phyloP scores from a whole-genome alignment of 2,797 vertebrate species.

The Eulemur rubriventer region DNA sequence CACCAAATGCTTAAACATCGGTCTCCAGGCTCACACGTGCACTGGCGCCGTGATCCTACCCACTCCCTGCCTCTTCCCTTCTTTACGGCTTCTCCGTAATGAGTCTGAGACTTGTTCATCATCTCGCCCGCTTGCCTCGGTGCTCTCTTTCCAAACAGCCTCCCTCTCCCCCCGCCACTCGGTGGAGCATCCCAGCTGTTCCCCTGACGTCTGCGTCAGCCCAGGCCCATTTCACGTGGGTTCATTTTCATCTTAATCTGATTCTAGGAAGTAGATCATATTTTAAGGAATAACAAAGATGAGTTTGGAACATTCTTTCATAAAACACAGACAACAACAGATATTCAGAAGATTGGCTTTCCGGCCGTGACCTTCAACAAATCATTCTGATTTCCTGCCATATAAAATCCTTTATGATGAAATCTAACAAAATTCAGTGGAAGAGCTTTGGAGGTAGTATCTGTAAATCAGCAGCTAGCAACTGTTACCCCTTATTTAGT shows the following conservation, averaged over 20 bases:
- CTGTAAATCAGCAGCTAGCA: neutral
- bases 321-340: conserved; percentile 56
- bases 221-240: conserved; percentile 37
- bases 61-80: neutral
- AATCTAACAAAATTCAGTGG: neutral
- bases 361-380: conserved; percentile 64
- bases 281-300: conserved; percentile 62
- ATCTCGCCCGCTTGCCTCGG: neutral
- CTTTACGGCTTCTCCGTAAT: neutral
- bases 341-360: conserved; percentile 49
- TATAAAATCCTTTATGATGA: conserved; percentile 4
- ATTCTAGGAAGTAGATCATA: conserved; percentile 55
- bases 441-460: neutral
- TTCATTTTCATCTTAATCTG: conserved; percentile 72
- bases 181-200: conserved; percentile 43
- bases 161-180: neutral
- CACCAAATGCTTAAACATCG: neutral
- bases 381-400: conserved; percentile 34
- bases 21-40: rapidly evolving
- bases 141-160: neutral
- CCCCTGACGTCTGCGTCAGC: conserved; percentile 55
- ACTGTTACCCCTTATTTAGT: neutral
- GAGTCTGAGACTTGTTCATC: neutral
- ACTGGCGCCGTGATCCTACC: rapidly evolving
- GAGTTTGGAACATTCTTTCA: conserved; percentile 30